Base-by-base conservation (phyloP, 2,888 invertebrate species). In the Dioctria rufipes region DNA sequence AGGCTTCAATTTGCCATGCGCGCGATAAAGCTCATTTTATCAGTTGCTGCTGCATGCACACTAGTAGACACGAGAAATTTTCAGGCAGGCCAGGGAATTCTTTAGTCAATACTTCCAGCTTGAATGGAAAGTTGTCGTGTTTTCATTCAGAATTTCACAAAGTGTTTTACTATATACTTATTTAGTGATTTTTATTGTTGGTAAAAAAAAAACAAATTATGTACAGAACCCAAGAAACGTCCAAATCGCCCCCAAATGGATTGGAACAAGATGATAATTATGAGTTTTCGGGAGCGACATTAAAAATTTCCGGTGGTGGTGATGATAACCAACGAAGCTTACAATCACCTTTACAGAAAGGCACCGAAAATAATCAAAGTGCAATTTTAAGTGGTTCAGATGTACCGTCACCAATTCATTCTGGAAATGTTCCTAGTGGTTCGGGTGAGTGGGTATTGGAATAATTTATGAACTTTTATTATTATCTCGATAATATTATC, bases 221-320 rank as follows among this genome's bases (percentile, higher is more conserved):
- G 79, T 79, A 58, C 67, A 54, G 79, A n/a, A 67, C 58, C 8
- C 79, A 79, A 6, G 79, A 79, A 67, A 13, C 42, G 13, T 3
- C 13, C 9, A 69, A 25, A 25, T 61, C 43, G 5, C 25, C 67
- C 1, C 63, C 61, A 8, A 69, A 51, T 11, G 79, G 46, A 25
- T 46, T 63, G 37, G 88, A 89, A 77, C 87, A 88, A 42, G 89
- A 89, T 81, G 85, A 88, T 77, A 86, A 87, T 43, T 87, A 88
- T 69, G 88, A 88, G 84, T 90, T 89, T 84, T 85, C 86, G 82
- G 89, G 89, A 80, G 89, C 88, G 43, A 88, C 88, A 66, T 82
- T 85, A 51, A 82, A 81, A 71, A 83, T 85, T 63, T 83, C 84
- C 9, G 46, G 43, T 13, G 66, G 13, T 60, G 67, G 46, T 37